A percentile compares a stretch with the other conserved stretches of the same genome.
phyloP scores from a whole-genome alignment of 2,888 invertebrate genomes.

The Ferrisia virgata region DNA sequence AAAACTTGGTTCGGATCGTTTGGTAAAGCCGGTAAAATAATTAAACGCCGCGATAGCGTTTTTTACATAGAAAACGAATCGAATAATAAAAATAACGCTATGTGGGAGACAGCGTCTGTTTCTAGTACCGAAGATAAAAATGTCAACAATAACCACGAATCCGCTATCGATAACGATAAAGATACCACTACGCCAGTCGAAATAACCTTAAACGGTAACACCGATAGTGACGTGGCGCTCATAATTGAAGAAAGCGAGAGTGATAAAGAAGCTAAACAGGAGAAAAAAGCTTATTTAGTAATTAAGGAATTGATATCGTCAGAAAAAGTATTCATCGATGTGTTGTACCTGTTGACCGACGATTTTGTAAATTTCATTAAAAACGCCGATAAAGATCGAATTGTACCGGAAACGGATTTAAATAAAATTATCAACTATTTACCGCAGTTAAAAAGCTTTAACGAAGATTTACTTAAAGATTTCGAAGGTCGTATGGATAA shows the following conservation, averaged over 20 bases:
- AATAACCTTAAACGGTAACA: conserved; percentile 28
- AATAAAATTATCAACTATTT: conserved; percentile 57
- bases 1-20: conserved; percentile 51
- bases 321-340: conserved; percentile 59
- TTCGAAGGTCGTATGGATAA: conserved; percentile 55
- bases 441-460: conserved; percentile 58
- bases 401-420: conserved; percentile 55
- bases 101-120: conserved; percentile 33
- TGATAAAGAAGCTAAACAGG: conserved; percentile 35
- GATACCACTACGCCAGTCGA: not conserved
- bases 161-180: conserved; percentile 7
- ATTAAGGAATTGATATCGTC: conserved; percentile 59
- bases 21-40: conserved; percentile 51
- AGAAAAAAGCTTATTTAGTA: conserved; percentile 56
- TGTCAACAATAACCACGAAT: not conserved
- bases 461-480: conserved; percentile 58
- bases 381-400: conserved; percentile 51
- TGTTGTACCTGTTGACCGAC: conserved; percentile 57
- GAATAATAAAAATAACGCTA: conserved; percentile 28
- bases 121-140: conserved; percentile 34
- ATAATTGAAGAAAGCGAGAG: conserved; percentile 47
- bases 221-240: conserved; percentile 47
- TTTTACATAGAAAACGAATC: conserved; percentile 49
- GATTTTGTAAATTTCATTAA: conserved; percentile 56
- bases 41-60: conserved; percentile 49